These are phyloP conservation scores for Melipona bicolor DNA, from an alignment of 2,888 invertebrate genomes.

Conservation along the genomic window DNA sequence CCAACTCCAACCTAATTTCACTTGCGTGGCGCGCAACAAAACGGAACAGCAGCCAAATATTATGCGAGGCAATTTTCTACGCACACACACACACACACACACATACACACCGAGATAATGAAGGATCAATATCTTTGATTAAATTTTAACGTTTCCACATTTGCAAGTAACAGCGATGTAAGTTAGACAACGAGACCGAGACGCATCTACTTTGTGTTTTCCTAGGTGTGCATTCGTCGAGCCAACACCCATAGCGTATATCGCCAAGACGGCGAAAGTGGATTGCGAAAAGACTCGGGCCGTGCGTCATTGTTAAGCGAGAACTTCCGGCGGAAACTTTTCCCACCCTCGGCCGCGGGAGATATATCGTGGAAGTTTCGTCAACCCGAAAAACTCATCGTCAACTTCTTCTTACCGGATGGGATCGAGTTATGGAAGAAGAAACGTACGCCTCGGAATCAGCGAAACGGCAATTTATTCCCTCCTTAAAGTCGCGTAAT, in stretches of 20 bases:
- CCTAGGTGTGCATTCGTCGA: constrained; percentile 12
- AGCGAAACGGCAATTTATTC: constrained; percentile 36
- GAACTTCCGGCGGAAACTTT: constrained; percentile 60
- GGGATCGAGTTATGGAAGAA: constrained; percentile 59
- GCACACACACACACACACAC: no score
- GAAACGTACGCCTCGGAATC: constrained; percentile 35
- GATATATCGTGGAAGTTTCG: constrained; percentile 66
- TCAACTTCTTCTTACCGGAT: constrained; percentile 43
- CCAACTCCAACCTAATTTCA: not conserved
- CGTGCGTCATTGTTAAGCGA: constrained; percentile 67
- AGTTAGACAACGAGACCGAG: not conserved
- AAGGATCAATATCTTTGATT: constrained; percentile 21
- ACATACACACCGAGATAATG: not conserved
- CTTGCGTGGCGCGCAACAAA: not conserved
- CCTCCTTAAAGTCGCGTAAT: constrained; percentile 22
- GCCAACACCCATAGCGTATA: constrained; percentile 9
- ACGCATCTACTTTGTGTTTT: not conserved
- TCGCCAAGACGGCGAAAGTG: constrained; percentile 19
- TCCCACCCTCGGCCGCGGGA: constrained; percentile 12
- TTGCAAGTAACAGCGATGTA: not conserved
- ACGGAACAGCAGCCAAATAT: not conserved
- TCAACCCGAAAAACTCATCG: constrained; percentile 60
- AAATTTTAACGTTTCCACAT: not conserved
- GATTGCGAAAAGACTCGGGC: constrained; percentile 41
- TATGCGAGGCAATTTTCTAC: not conserved